Conservation (phyloP, 2,797 vertebrate genomes). For the Chaetophractus vellerosus region DNA sequence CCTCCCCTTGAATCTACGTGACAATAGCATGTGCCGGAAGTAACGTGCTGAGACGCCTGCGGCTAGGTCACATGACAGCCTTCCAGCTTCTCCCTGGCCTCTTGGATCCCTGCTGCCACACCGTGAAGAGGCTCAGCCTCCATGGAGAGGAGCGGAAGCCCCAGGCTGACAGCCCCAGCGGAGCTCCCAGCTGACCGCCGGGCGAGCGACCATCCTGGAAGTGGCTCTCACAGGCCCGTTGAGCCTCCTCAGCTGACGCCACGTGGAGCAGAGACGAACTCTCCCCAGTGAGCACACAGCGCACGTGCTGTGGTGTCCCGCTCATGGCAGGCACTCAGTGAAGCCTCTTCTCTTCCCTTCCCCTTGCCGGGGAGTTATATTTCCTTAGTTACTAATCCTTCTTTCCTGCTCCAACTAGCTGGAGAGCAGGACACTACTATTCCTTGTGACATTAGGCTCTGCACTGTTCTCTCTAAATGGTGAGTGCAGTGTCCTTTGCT, state of each 20-base stretch:
- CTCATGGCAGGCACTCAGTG: accelerated
- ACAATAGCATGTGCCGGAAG: neutral
- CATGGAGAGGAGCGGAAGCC: no score
- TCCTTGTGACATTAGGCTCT: no score
- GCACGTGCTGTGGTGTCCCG: neutral
- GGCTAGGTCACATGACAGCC: no score
- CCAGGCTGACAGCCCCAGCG: no score
- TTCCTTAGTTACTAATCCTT: neutral
- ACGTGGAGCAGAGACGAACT: neutral
- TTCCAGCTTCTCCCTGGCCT: neutral
- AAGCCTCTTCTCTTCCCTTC: neutral
- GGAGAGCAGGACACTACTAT: neutral
- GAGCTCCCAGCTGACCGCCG: no score
- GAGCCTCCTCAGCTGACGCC: no score
- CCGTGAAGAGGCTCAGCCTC: neutral
- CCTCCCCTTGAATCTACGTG: neutral
- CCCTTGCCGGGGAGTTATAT: neutral
- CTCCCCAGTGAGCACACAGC: no score
- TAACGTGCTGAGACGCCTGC: neutral
- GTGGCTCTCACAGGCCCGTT: no score
- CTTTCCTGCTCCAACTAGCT: neutral
- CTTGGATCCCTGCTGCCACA: no score
- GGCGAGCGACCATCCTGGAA: no score
- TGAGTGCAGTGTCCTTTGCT: neutral
- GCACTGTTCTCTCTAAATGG: neutral